Base-by-base conservation (phyloP, 1,140 invertebrate genomes). In the Eurosta solidaginis region DNA sequence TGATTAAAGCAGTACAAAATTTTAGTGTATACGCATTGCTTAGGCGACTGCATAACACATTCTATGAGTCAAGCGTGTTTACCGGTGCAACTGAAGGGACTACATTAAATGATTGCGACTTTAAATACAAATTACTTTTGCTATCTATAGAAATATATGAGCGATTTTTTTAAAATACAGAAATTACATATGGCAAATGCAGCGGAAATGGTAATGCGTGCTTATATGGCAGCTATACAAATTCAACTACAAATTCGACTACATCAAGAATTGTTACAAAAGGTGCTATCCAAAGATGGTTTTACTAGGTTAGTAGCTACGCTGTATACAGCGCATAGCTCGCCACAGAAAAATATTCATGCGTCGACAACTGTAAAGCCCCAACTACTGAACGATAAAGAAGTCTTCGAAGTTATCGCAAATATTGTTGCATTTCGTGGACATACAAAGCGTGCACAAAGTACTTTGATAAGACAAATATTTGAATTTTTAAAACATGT, bases 111-210 rank as follows among this genome's bases (percentile, higher is more conserved):
- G 1, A 36, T 20, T 40, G 7, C 14, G n/a, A n/a, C n/a, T 14
- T 1, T 25, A 76, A 76, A 36, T 36, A 29, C 12, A 22, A 1
- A 20, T 44, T 42, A 17, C 27, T 76, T 3, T 12, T 36, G 20
- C 33, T 59, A 27, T 44, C 52, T 2, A 27, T 76, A 45, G 74
- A 75, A 25, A 14, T 54, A 22, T 5, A 59, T 76, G 27, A 54
- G 20, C 40, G 4, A 10, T 36, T 76, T 10, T n/a, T 6, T 78
- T 0, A n/a, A 52, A 27, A 81, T 87, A n/a, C 81, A 80, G 0
- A 81, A 84, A n/a, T 78, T 84, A n/a, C 82, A 84, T 49, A 80
- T 84, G 14, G 83, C 82, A n/a, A 82, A 84, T 76, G 77, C 80
- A 12, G 83, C 85, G 82, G 82, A 84, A 29, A 50, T 81, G 3